These are phyloP conservation scores for Otolemur garnettii DNA, from an alignment of 2,113 vertebrate species.

Conservation along the genomic window DNA sequence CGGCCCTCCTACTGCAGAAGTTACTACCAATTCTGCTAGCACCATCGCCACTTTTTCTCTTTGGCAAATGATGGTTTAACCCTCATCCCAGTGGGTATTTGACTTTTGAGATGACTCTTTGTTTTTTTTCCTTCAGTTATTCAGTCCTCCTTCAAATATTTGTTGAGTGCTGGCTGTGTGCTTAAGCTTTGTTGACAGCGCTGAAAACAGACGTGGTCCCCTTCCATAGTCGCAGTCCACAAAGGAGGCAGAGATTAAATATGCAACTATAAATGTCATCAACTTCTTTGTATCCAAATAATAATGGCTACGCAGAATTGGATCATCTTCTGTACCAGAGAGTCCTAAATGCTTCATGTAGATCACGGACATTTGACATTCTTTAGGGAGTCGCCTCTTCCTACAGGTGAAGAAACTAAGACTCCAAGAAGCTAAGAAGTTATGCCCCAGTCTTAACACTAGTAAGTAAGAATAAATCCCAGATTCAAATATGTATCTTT, in stretches of 20 bases:
- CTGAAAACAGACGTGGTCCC: background rate
- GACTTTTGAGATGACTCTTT: background rate
- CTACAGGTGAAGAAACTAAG: background rate
- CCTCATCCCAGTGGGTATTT: background rate
- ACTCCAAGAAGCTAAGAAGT: background rate
- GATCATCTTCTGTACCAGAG: background rate
- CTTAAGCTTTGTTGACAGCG: background rate
- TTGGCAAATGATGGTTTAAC: background rate
- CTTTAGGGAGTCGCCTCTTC: background rate
- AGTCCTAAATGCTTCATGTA: background rate
- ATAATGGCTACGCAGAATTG: background rate
- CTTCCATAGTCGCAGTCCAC: background rate
- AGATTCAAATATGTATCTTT: background rate
- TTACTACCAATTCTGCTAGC: background rate
- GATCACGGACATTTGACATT: background rate
- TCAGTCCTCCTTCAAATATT: slow-evolving; percentile 29
- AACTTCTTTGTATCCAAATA: background rate
- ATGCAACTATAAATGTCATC: background rate
- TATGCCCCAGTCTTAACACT: background rate
- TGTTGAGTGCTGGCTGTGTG: background rate
- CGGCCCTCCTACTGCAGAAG: background rate
- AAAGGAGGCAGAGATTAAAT: background rate
- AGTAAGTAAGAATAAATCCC: background rate
- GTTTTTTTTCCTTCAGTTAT: background rate
- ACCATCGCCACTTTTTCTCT: background rate